Evolutionary conservation across 2,888 invertebrate genomes (phyloP).

Genomic region (Eupithecia insigniata): DNA sequence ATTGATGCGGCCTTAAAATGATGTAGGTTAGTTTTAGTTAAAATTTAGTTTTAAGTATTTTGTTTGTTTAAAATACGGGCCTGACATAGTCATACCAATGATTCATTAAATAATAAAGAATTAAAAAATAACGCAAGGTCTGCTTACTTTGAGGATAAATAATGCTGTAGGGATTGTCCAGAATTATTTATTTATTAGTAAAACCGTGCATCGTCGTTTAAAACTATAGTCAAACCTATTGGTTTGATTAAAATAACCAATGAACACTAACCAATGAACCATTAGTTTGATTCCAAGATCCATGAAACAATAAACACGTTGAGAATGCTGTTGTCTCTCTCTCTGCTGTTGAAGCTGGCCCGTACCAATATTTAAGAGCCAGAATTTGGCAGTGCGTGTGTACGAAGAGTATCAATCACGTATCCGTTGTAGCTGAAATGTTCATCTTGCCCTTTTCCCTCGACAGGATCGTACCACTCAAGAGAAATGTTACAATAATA

Average conservation of each 20-base stretch:
- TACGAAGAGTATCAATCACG: background rate
- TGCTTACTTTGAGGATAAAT: background rate
- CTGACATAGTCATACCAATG: too few relatives aligned
- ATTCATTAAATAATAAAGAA: too few relatives aligned
- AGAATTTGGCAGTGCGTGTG: background rate
- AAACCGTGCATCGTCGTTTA: background rate
- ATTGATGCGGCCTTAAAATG: too few relatives aligned
- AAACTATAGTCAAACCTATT: too few relatives aligned
- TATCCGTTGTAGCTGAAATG: background rate
- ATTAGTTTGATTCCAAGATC: too few relatives aligned
- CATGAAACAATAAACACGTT: too few relatives aligned
- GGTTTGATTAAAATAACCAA: too few relatives aligned
- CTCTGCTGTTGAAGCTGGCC: background rate
- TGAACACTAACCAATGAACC: too few relatives aligned
- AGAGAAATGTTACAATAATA: constrained; percentile 6
- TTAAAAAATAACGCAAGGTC: background rate
- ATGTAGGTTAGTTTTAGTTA: too few relatives aligned
- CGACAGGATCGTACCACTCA: background rate
- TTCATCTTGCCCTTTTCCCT: constrained; percentile 1
- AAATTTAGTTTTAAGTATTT: too few relatives aligned
- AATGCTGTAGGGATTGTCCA: background rate
- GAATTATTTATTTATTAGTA: background rate
- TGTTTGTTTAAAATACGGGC: too few relatives aligned
- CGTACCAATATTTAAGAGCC: background rate
- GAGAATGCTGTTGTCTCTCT: too few relatives aligned